phyloP scores from a whole-genome alignment of 1,140 invertebrate species.

The Charaxes varanes region DNA sequence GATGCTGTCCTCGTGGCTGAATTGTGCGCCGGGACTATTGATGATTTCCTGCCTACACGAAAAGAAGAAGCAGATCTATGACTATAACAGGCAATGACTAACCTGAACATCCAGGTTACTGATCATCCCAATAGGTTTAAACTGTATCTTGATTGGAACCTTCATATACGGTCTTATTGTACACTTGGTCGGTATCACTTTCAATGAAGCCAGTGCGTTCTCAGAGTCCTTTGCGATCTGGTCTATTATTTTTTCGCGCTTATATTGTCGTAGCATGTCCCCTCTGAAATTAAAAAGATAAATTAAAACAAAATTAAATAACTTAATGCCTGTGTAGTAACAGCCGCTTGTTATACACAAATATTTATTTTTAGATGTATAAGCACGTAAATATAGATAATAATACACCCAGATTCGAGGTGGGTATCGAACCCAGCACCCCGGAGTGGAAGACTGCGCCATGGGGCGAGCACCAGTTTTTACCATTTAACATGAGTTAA shows the following conservation, averaged over 20 bases:
- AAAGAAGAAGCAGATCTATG: too few species aligned
- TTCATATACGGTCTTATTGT: slow-evolving; percentile 51
- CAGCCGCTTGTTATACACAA: too few species aligned
- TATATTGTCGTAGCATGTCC: slow-evolving; percentile 46
- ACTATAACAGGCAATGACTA: not conserved
- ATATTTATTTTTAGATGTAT: too few species aligned
- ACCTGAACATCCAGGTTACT: slow-evolving; percentile 51
- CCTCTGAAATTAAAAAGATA: slow-evolving; percentile 32
- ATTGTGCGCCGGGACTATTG: too few species aligned
- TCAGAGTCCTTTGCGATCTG: slow-evolving; percentile 50
- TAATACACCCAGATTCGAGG: too few species aligned
- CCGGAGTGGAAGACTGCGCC: too few species aligned
- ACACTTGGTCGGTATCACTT: slow-evolving; percentile 54
- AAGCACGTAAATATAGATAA: too few species aligned
- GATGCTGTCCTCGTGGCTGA: too few species aligned
- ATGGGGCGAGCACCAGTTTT: too few species aligned
- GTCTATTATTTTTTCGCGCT: slow-evolving; percentile 42
- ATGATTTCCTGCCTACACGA: too few species aligned
- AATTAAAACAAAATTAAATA: not conserved
- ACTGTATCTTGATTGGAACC: slow-evolving; percentile 56
- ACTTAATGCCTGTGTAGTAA: slow-evolving; percentile 2
- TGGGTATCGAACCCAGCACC: too few species aligned
- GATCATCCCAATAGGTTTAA: slow-evolving; percentile 61
- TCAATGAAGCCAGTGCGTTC: slow-evolving; percentile 53
- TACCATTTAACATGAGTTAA: too few species aligned